phyloP scores from a whole-genome alignment of 2,113 vertebrate genomes.

The Nesospiza acunhae region DNA sequence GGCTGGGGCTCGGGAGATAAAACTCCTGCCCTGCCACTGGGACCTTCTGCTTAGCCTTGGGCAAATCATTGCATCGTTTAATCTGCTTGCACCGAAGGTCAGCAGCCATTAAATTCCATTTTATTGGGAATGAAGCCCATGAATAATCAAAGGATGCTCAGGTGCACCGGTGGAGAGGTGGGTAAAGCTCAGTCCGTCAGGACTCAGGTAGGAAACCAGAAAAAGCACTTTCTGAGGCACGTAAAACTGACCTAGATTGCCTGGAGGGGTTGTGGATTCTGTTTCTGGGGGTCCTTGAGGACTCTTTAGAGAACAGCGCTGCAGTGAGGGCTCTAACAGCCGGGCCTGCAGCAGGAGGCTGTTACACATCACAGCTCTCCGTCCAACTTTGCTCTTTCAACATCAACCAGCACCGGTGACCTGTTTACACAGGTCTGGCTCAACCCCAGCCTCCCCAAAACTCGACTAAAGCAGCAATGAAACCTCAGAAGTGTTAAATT shows the following conservation, averaged over 20 bases:
- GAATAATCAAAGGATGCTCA: background rate
- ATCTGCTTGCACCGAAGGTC: conserved; percentile 24
- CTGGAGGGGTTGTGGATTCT: background rate
- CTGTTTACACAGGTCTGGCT: background rate
- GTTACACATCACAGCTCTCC: background rate
- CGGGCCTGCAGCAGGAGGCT: background rate
- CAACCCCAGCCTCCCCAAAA: background rate
- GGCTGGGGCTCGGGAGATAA: conserved; percentile 21
- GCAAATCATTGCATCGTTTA: conserved; percentile 49
- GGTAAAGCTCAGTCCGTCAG: background rate
- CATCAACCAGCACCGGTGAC: background rate
- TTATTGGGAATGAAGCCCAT: background rate
- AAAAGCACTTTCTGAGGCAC: background rate
- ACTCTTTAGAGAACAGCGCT: background rate
- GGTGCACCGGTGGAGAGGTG: background rate
- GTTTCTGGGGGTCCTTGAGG: background rate
- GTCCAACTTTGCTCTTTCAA: background rate
- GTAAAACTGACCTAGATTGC: background rate
- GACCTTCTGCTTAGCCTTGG: conserved; percentile 46
- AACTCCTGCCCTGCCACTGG: conserved; percentile 18
- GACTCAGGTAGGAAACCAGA: background rate
- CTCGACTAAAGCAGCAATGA: background rate
- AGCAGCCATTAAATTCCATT: background rate
- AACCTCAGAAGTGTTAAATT: background rate
- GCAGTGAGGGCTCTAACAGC: background rate